Base-by-base conservation (phyloP, 2,797 vertebrate genomes). In the Loriculus beryllinus region DNA sequence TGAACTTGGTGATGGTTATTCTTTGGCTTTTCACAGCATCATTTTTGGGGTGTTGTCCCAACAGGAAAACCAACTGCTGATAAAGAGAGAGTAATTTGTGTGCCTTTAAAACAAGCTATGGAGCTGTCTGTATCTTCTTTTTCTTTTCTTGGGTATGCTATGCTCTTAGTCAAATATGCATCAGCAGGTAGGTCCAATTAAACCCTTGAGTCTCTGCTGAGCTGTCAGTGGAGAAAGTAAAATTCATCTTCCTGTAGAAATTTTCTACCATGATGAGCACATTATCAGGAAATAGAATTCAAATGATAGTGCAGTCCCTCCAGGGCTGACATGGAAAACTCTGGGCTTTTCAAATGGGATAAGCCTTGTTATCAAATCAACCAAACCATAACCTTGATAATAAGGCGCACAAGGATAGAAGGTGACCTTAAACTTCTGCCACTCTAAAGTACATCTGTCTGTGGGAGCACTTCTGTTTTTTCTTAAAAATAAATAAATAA, bases 161-260 rank as follows among this genome's bases (percentile, higher is more conserved):
- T 59, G 75, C 67, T 93, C 83, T 88, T 91, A 85, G 82, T 93
- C 86, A 90, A 93, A 78, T 83, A 64, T 21, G n/a, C 70, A 81
- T 81, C 70, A 79, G 79, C 78, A 78, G 62, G 85, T 88, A 94
- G 67, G 86, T 95, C 95, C 92, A 95, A 62, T 96, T 95, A 95
- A 95, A 92, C 49, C 31, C 57, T 45, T 6, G 43, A 88, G 76
- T 86, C 63, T 92, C 62, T 70, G 51, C 82, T 67, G 87, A 95
- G 94, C 79, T 91, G 92, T 94, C 95, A 89, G 72, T 17, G 79
- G 89, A 88, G 86, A 93, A 93, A 87, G 91, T 82, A 78, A 81
- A 93, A 94, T 91, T 95, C 70, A 80, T 95, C 88, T 86, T 95
- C 89, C 89, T 87, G 93, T 82, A 86, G 91, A 87, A 88, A 93